A percentile compares a stretch with the other conserved stretches of the same genome.
These are phyloP conservation scores for Spea hammondii DNA, from an alignment of 2,797 vertebrate species.

Conservation along the genomic window DNA sequence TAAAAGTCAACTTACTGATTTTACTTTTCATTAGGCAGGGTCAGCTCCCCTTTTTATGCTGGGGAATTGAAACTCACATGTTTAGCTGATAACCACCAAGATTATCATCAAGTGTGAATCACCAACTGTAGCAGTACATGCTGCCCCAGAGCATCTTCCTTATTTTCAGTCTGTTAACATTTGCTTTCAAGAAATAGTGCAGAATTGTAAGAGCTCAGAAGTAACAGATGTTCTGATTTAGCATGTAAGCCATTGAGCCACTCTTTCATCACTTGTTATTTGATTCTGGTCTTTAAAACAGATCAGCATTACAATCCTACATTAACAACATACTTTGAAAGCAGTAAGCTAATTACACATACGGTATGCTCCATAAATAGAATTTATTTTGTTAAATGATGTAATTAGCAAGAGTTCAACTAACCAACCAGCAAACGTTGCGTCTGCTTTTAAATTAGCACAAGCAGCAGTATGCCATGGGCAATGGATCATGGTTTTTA, in stretches of 20 bases:
- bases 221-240: not conserved
- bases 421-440: conserved; percentile 44
- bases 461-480: conserved; percentile 33
- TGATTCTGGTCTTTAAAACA: conserved; percentile 2
- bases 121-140: too few species aligned
- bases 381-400: conserved; percentile 46
- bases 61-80: too few species aligned
- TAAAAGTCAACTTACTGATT: too few species aligned
- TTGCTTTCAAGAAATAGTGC: not conserved
- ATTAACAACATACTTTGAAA: conserved; percentile 21
- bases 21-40: too few species aligned
- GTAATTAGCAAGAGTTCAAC: conserved; percentile 41
- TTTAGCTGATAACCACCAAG: too few species aligned
- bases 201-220: not conserved
- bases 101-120: too few species aligned
- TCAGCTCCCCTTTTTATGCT: too few species aligned
- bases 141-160: too few species aligned
- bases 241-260: not conserved
- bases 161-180: not conserved
- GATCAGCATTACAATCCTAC: conserved; percentile 4
- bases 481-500: conserved; percentile 52
- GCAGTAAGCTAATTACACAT: conserved; percentile 26
- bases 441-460: conserved; percentile 42
- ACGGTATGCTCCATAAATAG: conserved; percentile 38
- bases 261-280: not conserved